Conservation (phyloP, 2,113 vertebrate genomes). For the Etheostoma cragini region DNA sequence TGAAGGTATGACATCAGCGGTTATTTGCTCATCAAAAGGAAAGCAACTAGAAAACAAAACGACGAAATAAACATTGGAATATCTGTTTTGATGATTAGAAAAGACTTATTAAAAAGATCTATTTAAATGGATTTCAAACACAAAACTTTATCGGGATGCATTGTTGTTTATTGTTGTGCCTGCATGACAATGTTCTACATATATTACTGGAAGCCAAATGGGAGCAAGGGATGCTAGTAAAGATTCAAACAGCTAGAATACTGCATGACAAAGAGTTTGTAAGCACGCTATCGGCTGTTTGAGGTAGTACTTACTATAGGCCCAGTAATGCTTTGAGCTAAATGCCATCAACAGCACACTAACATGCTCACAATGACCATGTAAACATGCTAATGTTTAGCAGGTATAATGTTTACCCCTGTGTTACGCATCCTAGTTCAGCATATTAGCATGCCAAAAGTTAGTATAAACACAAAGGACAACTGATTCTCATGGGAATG, state of each 20-base stretch:
- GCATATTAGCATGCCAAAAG: background rate
- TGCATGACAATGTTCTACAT: background rate
- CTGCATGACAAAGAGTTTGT: background rate
- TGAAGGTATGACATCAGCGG: slow-evolving; percentile 59
- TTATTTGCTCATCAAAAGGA: slow-evolving; percentile 46
- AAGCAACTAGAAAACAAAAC: slow-evolving; percentile 42
- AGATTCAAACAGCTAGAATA: background rate
- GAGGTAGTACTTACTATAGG: background rate
- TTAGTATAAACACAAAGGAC: background rate
- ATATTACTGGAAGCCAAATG: background rate
- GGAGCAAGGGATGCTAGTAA: background rate
- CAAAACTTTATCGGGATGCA: background rate
- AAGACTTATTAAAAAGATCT: background rate
- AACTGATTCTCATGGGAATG: background rate
- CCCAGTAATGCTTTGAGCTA: background rate
- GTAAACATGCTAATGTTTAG: background rate
- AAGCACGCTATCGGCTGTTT: background rate
- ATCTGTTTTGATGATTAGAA: slow-evolving; percentile 9
- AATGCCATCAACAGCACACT: background rate
- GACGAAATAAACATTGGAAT: slow-evolving; percentile 24
- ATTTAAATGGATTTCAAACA: background rate
- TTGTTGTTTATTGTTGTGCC: background rate
- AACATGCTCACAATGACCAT: background rate
- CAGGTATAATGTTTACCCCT: background rate
- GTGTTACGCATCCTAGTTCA: background rate